phyloP scores from a whole-genome alignment of 2,888 invertebrate species.

The Pocota personata region DNA sequence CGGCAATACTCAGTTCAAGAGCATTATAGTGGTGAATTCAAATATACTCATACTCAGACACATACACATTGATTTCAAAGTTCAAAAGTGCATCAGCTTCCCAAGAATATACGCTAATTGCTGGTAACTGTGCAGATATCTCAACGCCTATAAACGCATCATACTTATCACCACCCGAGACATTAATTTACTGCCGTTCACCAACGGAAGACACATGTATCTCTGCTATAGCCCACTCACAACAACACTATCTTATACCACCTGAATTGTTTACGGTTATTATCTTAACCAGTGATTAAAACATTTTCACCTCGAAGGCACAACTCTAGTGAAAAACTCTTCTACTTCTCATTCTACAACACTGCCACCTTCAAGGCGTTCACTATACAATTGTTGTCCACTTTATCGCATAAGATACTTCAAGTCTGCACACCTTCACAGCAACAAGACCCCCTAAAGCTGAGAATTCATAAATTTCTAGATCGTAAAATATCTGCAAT shows the following conservation, averaged over 20 bases:
- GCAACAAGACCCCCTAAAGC: background rate
- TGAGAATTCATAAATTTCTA: constrained; percentile 61
- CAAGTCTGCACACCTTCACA: constrained; percentile 23
- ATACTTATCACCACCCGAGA: constrained; percentile 29
- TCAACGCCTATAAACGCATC: constrained; percentile 1
- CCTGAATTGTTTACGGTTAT: constrained; percentile 63
- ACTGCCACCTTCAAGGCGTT: constrained; percentile 47
- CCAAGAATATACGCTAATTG: background rate
- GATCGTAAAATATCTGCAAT: constrained; percentile 71
- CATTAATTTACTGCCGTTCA: constrained; percentile 6
- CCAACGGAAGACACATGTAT: constrained; percentile 39
- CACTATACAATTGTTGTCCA: constrained; percentile 55
- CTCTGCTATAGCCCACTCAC: background rate
- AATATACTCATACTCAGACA: too few species aligned
- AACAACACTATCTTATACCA: constrained; percentile 42
- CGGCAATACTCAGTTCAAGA: background rate
- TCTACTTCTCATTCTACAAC: constrained; percentile 13
- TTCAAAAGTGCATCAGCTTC: background rate
- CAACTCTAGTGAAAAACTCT: constrained; percentile 25
- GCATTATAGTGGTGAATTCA: too few species aligned
- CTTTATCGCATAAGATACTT: constrained; percentile 51
- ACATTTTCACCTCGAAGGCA: constrained; percentile 51
- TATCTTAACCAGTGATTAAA: constrained; percentile 65
- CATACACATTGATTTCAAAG: background rate
- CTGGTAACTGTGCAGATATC: background rate